Base-by-base conservation (phyloP, 1,140 invertebrate genomes). In the Drosophila ambigua region DNA sequence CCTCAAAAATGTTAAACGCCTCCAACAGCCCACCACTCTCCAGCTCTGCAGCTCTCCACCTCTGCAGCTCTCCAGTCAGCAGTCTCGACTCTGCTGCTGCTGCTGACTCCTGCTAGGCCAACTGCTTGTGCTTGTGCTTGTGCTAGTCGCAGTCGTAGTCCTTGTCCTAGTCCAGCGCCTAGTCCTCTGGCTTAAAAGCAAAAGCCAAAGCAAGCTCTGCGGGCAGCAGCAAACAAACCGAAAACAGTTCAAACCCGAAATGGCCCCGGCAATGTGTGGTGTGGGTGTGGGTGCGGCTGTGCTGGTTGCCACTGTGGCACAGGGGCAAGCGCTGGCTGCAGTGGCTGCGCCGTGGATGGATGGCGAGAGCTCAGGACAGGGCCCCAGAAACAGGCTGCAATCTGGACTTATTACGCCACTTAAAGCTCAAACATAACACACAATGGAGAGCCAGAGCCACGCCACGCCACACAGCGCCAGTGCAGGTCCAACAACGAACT, bases 1-100 rank as follows among this genome's bases (percentile, higher is more conserved):
- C 83, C 82, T 87, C 83, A 87, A 87, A 87, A 87, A 87, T 88
- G 83, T 88, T 88, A 82, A 78, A 76, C 78, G 82, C 78, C 82
- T 87, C 57, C 80, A 65, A 44, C 60, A n/a, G 16, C 6, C 5
- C 41, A 7, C 11, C 11, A 1, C 41, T 1, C 11, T n/a, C 13
- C 11, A 6, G 20, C 26, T 1, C 26, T 28, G 6, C 26, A 6
- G 1, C 23, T 20, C 20, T 20, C 20, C 20, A 20, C 20, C 26
- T 1, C 26, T 28, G 6, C 26, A 6, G 2, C 23, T 66, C 24
- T 16, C 2, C 23, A 24, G 23, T 24, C 23, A 24, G 2, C 23
- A 24, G 20, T 20, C 20, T 20, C 20, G 20, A 20, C 9, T 23
- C 39, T 28, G 48, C 51, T 45, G 16, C 41, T 20, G 20, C 20